Evolutionary conservation across 2,113 vertebrate genomes (phyloP), one percentile per base, ranked within the genome.

Genomic region (Actenoides hombroni): DNA sequence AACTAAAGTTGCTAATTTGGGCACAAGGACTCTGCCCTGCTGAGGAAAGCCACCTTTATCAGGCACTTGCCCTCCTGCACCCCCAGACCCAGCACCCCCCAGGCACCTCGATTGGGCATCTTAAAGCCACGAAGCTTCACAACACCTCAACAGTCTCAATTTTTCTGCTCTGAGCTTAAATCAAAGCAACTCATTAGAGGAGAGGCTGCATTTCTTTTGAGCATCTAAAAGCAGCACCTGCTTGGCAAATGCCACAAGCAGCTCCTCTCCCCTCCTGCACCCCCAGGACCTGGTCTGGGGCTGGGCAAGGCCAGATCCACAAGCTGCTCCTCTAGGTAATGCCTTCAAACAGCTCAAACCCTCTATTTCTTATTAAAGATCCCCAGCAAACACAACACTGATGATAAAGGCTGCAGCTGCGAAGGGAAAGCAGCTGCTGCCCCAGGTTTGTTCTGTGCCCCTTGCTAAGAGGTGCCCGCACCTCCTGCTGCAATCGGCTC

Each of bases 1-100:
- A 5, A 5, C 3, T 19, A 10, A 57, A 67, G 25, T 4, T 10
- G 23, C 15, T 33, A 0, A 3, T 26, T 1, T n/a, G 28, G n/a
- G 54, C 20, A 37, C 46, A 33, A 24, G 51, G 60, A 88, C 11
- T 40, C 4, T 1, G 1, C 60, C 1, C 7, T 16, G 18, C 18
- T 3, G 2, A 44, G 75, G 69, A 56, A 56, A 87, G 3, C 1
- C 42, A 28, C 48, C 17, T 18, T 4, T 1, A 5, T 1, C 2
- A 1, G 63, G 16, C 31, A 29, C 16, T 14, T 3, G 1, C 2
- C 8, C 6, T 15, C 39, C 54, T 8, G 21, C n/a, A n/a, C 20
- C 53, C 25, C 73, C 46, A 26, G 11, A 18, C 2, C 10, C 53
- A 49, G 68, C 6, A 48, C 39, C 11, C 19, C 37, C 31, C 39